Evolutionary conservation across 2,888 invertebrate species (phyloP).

Genomic region (Drosophila mimica): DNA sequence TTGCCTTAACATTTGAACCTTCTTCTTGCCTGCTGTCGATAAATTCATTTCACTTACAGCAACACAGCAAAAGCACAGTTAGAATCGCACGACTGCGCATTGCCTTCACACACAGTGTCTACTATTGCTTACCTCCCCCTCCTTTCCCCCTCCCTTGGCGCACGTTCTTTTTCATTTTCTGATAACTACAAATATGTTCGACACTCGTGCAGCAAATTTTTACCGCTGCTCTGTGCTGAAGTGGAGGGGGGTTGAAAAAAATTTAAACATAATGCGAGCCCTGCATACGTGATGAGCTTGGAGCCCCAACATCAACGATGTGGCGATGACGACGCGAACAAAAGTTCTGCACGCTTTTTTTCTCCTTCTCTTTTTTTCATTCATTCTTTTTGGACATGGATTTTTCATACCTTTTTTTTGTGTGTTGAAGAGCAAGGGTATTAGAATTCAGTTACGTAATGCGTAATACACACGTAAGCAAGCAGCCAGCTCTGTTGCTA

Average conservation of each 20-base stretch:
- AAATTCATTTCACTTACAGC: conserved; percentile 73
- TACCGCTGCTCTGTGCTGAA: conserved; percentile 57
- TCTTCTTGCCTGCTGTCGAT: conserved; percentile 36
- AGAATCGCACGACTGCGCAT: conserved; percentile 70
- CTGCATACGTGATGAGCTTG: conserved; percentile 75
- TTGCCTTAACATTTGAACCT: conserved; percentile 15
- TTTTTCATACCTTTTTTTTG: background rate
- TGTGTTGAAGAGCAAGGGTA: conserved; percentile 3
- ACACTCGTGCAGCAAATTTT: conserved; percentile 78
- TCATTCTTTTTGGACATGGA: conserved; percentile 13
- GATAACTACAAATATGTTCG: conserved; percentile 81
- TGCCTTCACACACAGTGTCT: conserved; percentile 29
- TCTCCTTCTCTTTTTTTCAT: background rate
- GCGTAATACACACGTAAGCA: conserved; percentile 10
- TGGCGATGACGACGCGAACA: conserved; percentile 42
- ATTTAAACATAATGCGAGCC: conserved; percentile 61
- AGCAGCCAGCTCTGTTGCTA: background rate
- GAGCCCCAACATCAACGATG: conserved; percentile 28
- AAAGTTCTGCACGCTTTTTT: conserved; percentile 42
- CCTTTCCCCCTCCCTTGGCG: conserved; percentile 12
- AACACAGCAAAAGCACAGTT: conserved; percentile 55
- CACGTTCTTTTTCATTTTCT: conserved; percentile 79
- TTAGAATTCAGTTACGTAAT: conserved; percentile 15
- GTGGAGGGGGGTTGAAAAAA: conserved; percentile 23
- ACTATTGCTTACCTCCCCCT: conserved; percentile 1